Conservation (phyloP, 2,888 invertebrate species). For the Germaria angustata region DNA sequence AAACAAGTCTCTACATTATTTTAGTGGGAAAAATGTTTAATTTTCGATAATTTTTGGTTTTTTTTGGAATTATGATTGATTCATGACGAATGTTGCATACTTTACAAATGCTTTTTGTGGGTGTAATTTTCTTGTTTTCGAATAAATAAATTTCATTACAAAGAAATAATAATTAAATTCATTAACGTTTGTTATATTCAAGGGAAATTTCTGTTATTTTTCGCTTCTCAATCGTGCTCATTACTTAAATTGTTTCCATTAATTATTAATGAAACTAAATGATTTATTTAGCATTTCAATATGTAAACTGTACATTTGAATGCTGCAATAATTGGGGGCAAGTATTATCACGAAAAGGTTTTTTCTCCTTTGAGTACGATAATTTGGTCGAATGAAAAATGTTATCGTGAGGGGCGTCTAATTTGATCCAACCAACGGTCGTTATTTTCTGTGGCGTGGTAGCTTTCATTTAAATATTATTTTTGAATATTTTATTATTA, state of each 20-base stretch:
- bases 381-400: background rate
- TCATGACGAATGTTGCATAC: too few relatives aligned
- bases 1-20: too few relatives aligned
- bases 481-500: background rate
- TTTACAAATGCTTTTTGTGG: too few relatives aligned
- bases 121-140: background rate
- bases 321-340: slow-evolving; percentile 40
- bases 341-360: slow-evolving; percentile 32
- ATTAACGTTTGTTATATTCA: background rate
- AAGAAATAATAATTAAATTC: slow-evolving; percentile 5
- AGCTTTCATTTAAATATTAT: background rate
- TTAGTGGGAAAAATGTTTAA: too few relatives aligned
- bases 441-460: background rate
- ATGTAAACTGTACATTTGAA: background rate
- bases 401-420: slow-evolving; percentile 1
- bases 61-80: too few relatives aligned
- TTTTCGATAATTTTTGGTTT: too few relatives aligned
- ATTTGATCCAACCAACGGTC: background rate
- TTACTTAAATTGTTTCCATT: background rate
- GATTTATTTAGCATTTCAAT: slow-evolving; percentile 22
- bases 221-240: too few relatives aligned
- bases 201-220: slow-evolving; percentile 26
- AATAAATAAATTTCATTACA: background rate
- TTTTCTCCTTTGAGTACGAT: background rate
- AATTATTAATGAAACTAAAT: background rate